phyloP scores from a whole-genome alignment of 2,888 invertebrate genomes.

The Mimumesa dahlbomi region DNA sequence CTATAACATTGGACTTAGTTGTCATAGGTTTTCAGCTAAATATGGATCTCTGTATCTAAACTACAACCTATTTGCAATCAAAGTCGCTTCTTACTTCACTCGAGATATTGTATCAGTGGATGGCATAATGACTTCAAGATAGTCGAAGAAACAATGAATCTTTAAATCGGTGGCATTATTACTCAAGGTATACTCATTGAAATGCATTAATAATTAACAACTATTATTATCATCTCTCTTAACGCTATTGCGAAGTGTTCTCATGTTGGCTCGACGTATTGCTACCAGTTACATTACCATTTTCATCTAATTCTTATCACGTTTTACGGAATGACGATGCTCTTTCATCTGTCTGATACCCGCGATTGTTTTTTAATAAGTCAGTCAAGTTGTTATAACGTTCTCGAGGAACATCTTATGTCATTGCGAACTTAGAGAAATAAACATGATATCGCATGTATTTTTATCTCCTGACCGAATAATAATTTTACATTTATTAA shows the following conservation, averaged over 20 bases:
- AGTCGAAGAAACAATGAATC: slow-evolving; percentile 42
- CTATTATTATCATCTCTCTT: slow-evolving; percentile 60
- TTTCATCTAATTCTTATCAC: slow-evolving; percentile 40
- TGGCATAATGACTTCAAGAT: slow-evolving; percentile 62
- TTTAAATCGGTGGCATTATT: slow-evolving; percentile 28
- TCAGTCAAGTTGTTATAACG: slow-evolving; percentile 52
- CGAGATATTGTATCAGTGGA: slow-evolving; percentile 61
- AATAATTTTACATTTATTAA: slow-evolving; percentile 35
- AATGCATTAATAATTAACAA: slow-evolving; percentile 57
- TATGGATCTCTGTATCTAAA: slow-evolving; percentile 56
- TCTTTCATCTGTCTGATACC: slow-evolving; percentile 13
- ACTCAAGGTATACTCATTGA: slow-evolving; percentile 46
- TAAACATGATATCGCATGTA: slow-evolving; percentile 41
- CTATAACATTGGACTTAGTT: slow-evolving; percentile 61
- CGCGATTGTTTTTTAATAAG: slow-evolving; percentile 27
- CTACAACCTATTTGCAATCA: slow-evolving; percentile 57
- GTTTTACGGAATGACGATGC: slow-evolving; percentile 24
- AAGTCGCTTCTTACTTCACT: slow-evolving; percentile 56
- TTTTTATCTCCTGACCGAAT: slow-evolving; percentile 27
- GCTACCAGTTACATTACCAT: slow-evolving; percentile 61
- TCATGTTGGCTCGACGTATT: slow-evolving; percentile 68
- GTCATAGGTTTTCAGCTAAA: slow-evolving; percentile 60
- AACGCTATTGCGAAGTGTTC: slow-evolving; percentile 57
- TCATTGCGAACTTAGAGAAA: slow-evolving; percentile 51
- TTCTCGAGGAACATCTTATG: slow-evolving; percentile 33